phyloP scores from a whole-genome alignment of 1,140 invertebrate genomes.

The Choristoneura fumiferana region DNA sequence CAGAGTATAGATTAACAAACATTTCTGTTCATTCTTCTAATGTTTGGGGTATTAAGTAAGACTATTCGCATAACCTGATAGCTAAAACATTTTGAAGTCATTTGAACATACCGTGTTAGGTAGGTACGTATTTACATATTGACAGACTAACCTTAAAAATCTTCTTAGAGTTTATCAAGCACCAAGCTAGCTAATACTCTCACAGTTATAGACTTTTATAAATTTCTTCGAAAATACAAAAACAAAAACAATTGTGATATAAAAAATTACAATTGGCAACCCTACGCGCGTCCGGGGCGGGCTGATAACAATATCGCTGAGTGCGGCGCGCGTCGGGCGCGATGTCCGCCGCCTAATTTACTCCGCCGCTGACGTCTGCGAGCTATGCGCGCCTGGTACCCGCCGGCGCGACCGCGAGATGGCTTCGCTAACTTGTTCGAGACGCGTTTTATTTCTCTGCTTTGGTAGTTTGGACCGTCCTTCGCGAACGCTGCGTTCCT shows the following conservation, averaged over 20 bases:
- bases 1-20: too few relatives aligned
- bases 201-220: too few relatives aligned
- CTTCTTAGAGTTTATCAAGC: too few relatives aligned
- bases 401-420: conserved; percentile 21
- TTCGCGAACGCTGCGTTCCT: conserved; percentile 20
- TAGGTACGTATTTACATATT: too few relatives aligned
- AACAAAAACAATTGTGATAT: background rate
- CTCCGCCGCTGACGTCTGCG: conserved; percentile 28
- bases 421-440: conserved; percentile 29
- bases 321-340: conserved; percentile 38
- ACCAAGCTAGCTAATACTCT: too few relatives aligned
- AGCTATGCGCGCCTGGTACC: conserved; percentile 39
- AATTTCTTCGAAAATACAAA: too few relatives aligned
- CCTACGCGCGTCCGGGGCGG: conserved; percentile 41
- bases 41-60: too few relatives aligned
- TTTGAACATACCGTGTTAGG: too few relatives aligned
- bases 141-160: too few relatives aligned
- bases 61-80: too few relatives aligned
- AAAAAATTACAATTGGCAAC: conserved; percentile 24
- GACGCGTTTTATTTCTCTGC: conserved; percentile 19
- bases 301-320: conserved; percentile 60
- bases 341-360: conserved; percentile 48
- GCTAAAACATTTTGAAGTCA: too few relatives aligned
- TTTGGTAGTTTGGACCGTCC: conserved; percentile 23
- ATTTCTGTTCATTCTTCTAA: too few relatives aligned